Base-by-base conservation (phyloP, 2,888 invertebrate genomes). In the Drosophila nr. perissopoda region DNA sequence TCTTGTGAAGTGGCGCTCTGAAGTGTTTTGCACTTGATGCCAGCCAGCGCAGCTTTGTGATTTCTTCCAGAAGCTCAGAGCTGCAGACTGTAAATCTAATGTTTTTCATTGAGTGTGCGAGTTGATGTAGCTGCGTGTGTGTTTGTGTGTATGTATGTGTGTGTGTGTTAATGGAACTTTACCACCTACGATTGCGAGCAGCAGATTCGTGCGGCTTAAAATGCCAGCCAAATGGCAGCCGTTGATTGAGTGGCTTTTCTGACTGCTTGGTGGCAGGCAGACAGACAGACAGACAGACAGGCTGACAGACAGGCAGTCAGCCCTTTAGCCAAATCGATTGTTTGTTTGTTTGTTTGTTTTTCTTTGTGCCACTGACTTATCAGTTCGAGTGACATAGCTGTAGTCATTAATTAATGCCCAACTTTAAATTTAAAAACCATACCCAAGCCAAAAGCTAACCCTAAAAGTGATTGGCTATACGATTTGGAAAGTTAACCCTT, bases 1-100 rank as follows among this genome's bases (percentile, higher is more conserved):
- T 86, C 88, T 81, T 81, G 79, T 88, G 71, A 88, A 84, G 82
- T 82, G 83, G 51, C 63, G 31, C 70, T 70, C 74, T 67, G 78
- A 74, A 83, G 85, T 89, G 85, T 79, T 83, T 83, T 86, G 68
- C 72, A 67, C 82, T 72, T 64, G 63, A 59, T 61, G 69, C 60
- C 61, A 68, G 69, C 60, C 61, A 68, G 76, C 70, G 74, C 76
- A 76, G 87, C 83, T 84, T 87, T 79, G 71, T 59, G 84, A 89
- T 46, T 69, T 74, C 70, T 71, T 79, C 53, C 72, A 63, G 61
- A 62, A 52, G 70, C 75, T 67, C 58, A 40, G 27, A 27, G 54
- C 31, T 56, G 73, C 61, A 54, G 59, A 63, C 74, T 68, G 59
- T 75, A 79, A 75, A 77, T 75, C 77, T 75, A 70, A 74, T 60